Conservation (phyloP, 2,888 invertebrate genomes). For the Temnothorax ravouxi region DNA sequence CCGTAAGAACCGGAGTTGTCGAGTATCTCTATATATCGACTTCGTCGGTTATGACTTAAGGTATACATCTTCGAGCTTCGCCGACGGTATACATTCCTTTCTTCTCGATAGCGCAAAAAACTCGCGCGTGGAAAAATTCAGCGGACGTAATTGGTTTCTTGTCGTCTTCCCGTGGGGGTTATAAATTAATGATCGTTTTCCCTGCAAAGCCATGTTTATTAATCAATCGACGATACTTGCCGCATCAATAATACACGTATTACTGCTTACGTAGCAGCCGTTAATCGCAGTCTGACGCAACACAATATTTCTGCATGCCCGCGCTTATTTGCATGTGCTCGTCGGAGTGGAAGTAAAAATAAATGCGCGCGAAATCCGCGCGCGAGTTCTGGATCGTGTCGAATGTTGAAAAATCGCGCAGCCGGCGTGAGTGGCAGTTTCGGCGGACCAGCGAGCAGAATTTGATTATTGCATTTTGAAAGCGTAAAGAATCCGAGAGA, state of each 20-base stretch:
- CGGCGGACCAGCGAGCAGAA: constrained; percentile 10
- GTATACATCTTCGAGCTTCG: constrained; percentile 29
- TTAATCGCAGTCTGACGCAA: constrained; percentile 56
- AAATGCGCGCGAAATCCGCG: constrained; percentile 60
- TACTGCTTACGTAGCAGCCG: constrained; percentile 49
- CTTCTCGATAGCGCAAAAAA: background rate
- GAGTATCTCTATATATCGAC: constrained; percentile 3
- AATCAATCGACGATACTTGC: constrained; percentile 58
- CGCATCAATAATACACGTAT: constrained; percentile 60
- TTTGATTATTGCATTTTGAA: constrained; percentile 35
- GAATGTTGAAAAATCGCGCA: constrained; percentile 61
- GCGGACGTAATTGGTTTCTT: constrained; percentile 19
- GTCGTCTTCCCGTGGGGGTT: background rate
- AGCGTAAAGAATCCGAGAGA: background rate
- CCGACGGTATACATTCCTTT: background rate
- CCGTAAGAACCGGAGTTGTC: constrained; percentile 8
- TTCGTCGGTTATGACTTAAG: constrained; percentile 45
- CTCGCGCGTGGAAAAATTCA: constrained; percentile 25
- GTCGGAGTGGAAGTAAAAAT: constrained; percentile 42
- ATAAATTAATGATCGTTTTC: constrained; percentile 54
- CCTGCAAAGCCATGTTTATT: constrained; percentile 57
- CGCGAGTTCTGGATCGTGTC: constrained; percentile 46
- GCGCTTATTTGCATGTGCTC: background rate
- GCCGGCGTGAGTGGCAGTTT: constrained; percentile 38
- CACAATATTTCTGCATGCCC: constrained; percentile 53